Evolutionary conservation across 37 sponge, comb jelly and placozoan genomes (phyloP).

Genomic region (Geodia barretti): DNA sequence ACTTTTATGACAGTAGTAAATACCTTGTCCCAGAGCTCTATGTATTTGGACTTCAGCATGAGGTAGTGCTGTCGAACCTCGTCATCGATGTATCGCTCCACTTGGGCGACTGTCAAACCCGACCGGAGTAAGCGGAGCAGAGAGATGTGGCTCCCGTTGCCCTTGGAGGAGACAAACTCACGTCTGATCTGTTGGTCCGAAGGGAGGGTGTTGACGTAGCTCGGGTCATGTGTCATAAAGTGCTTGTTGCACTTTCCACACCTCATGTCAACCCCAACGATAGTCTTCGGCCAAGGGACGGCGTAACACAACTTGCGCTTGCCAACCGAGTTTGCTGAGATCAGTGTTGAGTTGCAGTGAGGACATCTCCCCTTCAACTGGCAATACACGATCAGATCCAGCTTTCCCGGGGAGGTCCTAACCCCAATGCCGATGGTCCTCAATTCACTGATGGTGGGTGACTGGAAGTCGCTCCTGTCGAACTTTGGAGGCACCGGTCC

Average conservation of each 20-base stretch:
- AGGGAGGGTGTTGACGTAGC: slow-evolving; percentile 49
- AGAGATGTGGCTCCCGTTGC: slow-evolving; percentile 46
- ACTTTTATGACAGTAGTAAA: not conserved
- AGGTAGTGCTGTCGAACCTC: slow-evolving; percentile 48
- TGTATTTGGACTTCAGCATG: slow-evolving; percentile 27
- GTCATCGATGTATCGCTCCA: slow-evolving; percentile 27
- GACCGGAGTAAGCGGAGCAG: slow-evolving; percentile 32
- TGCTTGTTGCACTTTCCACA: slow-evolving; percentile 44
- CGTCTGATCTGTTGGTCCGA: slow-evolving; percentile 33
- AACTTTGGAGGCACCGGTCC: slow-evolving; percentile 33
- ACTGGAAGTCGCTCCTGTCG: slow-evolving; percentile 21
- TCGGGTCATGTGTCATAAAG: slow-evolving; percentile 33
- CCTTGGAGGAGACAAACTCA: slow-evolving; percentile 41
- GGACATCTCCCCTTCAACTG: slow-evolving; percentile 40
- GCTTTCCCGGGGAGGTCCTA: slow-evolving; percentile 23
- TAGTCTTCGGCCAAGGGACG: slow-evolving; percentile 37
- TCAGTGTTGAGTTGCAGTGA: slow-evolving; percentile 43
- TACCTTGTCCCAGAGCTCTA: slow-evolving; percentile 62
- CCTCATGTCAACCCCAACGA: slow-evolving; percentile 20
- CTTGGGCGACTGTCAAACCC: slow-evolving; percentile 26
- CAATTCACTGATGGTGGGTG: slow-evolving; percentile 12
- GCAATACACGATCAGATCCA: slow-evolving; percentile 42
- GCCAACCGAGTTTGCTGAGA: slow-evolving; percentile 43
- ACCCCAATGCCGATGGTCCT: slow-evolving; percentile 37
- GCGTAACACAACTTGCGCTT: slow-evolving; percentile 38